Conservation (phyloP, 2,888 invertebrate genomes). For the Polylopha cassiicola region DNA sequence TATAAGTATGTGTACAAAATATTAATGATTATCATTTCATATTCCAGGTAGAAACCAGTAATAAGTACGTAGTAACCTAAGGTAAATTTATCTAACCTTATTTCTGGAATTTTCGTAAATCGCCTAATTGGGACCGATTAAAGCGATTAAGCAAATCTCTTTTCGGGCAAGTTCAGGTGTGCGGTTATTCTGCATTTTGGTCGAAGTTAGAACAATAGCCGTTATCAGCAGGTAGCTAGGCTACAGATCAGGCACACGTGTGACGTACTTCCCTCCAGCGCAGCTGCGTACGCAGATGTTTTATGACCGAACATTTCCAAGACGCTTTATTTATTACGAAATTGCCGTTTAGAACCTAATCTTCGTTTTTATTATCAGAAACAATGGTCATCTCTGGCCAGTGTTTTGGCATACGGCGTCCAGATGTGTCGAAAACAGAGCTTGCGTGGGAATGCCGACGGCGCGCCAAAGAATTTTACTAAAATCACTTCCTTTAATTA, state of each 20-base stretch:
- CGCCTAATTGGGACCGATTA: too few relatives aligned
- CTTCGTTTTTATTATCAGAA: constrained; percentile 70
- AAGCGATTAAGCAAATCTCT: neutral
- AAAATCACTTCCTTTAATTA: constrained; percentile 15
- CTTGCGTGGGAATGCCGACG: constrained; percentile 55
- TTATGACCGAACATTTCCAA: constrained; percentile 74
- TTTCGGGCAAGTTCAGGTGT: constrained; percentile 14
- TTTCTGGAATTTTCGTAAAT: neutral
- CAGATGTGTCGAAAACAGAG: constrained; percentile 54
- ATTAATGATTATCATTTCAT: too few relatives aligned
- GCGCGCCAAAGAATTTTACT: constrained; percentile 10
- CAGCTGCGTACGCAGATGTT: constrained; percentile 75
- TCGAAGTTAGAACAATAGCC: constrained; percentile 29
- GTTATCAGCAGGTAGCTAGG: constrained; percentile 55
- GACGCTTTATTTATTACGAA: constrained; percentile 73
- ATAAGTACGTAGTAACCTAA: too few relatives aligned
- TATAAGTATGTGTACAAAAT: too few relatives aligned
- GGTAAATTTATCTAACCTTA: constrained; percentile 8
- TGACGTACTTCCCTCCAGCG: constrained; percentile 69
- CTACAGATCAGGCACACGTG: constrained; percentile 65
- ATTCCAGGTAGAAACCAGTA: too few relatives aligned
- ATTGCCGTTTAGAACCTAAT: constrained; percentile 75
- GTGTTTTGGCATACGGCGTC: constrained; percentile 65
- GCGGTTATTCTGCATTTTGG: constrained; percentile 23
- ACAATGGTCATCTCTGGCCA: constrained; percentile 68